Base-by-base conservation (phyloP, 2,797 vertebrate species). In the Gymnothorax javanicus region DNA sequence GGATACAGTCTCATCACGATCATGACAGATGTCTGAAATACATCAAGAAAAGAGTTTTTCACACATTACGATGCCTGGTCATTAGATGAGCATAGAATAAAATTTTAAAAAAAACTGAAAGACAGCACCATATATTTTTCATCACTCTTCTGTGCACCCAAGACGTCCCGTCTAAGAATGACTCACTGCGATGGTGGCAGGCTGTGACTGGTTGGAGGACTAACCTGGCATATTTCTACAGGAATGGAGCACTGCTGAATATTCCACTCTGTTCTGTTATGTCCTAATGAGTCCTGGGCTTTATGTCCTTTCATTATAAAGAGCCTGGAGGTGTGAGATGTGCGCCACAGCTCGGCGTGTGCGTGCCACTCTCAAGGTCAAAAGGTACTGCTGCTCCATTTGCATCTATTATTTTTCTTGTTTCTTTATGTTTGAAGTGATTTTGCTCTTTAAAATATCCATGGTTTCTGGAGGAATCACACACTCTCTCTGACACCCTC, bases 81-180 rank as follows among this genome's bases (percentile, higher is more conserved):
- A 82, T 58, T 54, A 23, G 25, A 7, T 57, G 81, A 58, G 33
- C 81, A 82, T 25, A 25, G 57, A 82, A 58, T 8, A 0, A 20
- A 43, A 43, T n/a, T n/a, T 25, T 25, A 82, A 82, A 52, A 82
- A n/a, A 82, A 79, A 58, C 54, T 58, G 81, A 27, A 12, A 82
- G n/a, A 58, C 9, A 58, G 20, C 23, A 23, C 20, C 23, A 4
- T 25, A 58, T 58, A 8, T 54, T 54, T 82, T 82, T 82, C 57
- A 82, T 25, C 58, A 56, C 56, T 82, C 27, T 82, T 82, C 56
- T 4, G 57, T 57, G 54, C 56, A 54, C 81, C 81, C n/a, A 82
- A 82, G 57, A 82, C 12, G 54, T 82, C 54, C 54, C 17, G 12
- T 12, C 58, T 82, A 58, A 58, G 17, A 82, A 58, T 58, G 54